Conservation (phyloP, 2,888 invertebrate species). For the Busseola fusca region DNA sequence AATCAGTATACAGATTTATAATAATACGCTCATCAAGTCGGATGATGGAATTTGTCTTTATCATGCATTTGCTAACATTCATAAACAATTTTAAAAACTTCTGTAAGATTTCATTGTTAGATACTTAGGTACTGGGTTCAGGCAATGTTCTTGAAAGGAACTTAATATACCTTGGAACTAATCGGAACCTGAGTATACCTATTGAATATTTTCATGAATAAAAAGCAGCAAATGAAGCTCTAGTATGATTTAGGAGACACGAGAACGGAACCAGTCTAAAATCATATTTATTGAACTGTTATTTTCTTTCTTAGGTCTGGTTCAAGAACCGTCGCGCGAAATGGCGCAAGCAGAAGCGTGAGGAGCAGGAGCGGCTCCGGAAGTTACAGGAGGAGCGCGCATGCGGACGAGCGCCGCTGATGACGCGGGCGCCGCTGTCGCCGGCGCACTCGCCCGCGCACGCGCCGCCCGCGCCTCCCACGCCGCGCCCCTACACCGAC, state of each 20-base stretch:
- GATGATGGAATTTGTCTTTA: constrained; percentile 18
- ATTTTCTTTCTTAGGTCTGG: constrained; percentile 93
- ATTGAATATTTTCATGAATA: neutral
- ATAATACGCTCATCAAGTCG: constrained; percentile 11
- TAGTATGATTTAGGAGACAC: neutral
- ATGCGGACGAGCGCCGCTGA: constrained; percentile 80
- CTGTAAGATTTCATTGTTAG: neutral
- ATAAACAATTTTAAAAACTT: neutral
- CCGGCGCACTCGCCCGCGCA: constrained; percentile 70
- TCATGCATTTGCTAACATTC: constrained; percentile 10
- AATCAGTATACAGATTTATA: constrained; percentile 27
- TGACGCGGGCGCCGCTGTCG: constrained; percentile 70
- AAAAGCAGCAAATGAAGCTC: too few relatives aligned
- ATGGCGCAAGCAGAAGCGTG: constrained; percentile 98
- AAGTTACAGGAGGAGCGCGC: constrained; percentile 94
- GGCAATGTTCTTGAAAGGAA: neutral
- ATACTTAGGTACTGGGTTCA: neutral
- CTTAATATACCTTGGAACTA: neutral
- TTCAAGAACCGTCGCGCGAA: constrained; percentile 98
- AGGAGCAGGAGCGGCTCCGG: constrained; percentile 94
- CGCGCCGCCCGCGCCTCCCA: constrained; percentile 71
- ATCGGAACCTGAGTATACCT: neutral
- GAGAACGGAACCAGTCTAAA: neutral
- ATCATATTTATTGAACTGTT: constrained; percentile 7
- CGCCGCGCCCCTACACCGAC: constrained; percentile 88